Base-by-base conservation (phyloP, 2,888 invertebrate genomes). In the Protodeltote pygarga region DNA sequence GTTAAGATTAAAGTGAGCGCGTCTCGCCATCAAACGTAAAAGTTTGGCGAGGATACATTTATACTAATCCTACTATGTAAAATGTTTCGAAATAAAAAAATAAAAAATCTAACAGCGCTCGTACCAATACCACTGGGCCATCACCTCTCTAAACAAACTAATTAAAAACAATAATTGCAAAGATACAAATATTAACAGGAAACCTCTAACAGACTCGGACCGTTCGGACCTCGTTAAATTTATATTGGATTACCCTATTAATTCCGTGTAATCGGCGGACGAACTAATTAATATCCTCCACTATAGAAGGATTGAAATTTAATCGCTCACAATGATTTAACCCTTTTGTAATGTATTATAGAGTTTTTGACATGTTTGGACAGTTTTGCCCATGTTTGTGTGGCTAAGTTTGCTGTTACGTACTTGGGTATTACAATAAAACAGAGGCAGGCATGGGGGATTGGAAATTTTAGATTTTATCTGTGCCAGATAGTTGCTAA, bases 161-260 rank as follows among this genome's bases (percentile, higher is more conserved):
- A 6, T 3, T 8, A 24, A 8, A 9, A 38, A 13, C 5, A 34
- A 25, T 37, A 28, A 48, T 39, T 21, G 10, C 0, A 48, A 45
- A 49, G 20, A 40, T 54, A 45, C 20, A 45, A 54, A 31, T 31
- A 5, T 16, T 52, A 40, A 16, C 20, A n/a, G 14, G n/a, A 21
- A 15, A 24, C 37, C 23, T 16, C 10, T 49, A 35, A 40, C 46
- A 39, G 29, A 8, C 8, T 20, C 37, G 31, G 40, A 40, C 41
- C 28, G 27, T 45, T 25, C 21, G 32, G 44, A 13, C 27, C 68
- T 69, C 76, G 76, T 82, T 83, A 77, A 84, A 85, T 82, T 81
- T 80, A 79, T 83, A 85, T 86, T 79, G 85, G 85, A 88, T 89
- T 84, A 89, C 77, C 76, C 82, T 81, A 88, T 89, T 86, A 89